Evolutionary conservation across 2,113 vertebrate genomes (phyloP), one percentile per base, ranked within the genome.

Genomic region (Trichomycterus rosablanca): DNA sequence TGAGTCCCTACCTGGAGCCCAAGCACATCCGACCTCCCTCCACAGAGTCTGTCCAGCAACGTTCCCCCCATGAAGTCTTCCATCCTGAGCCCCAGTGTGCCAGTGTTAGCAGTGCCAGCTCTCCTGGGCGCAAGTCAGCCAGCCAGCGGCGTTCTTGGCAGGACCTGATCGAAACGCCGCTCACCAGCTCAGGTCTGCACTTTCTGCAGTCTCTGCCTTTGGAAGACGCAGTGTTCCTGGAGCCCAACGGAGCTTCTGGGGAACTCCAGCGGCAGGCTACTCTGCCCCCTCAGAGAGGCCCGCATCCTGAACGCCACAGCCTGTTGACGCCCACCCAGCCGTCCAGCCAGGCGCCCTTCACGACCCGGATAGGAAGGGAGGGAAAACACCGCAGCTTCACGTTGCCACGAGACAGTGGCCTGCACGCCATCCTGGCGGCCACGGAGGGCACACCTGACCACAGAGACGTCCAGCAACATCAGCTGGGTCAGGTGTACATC

Each of bases 371-470:
- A 69, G 86, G 74, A 55, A 87, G 83, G 0, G 87, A 86, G 14
- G 95, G 83, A 6, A 88, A 98, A 73, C 94, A 91, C 56, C 91
- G 96, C 60, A 98, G 95, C 77, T 98, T 97, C 74, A 97, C 96
- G 3, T 87, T 97, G 68, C 96, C 95, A 53, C 88, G 94, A 55
- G 96, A 97, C 62, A 93, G 94, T 1, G 94, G 93, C 18, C 95
- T 97, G 58, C 93, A 97, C 60, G 93, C 93, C 66, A 93, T 93
- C 76, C 87, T 94, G 72, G 87, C 88, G 2, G 88, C 93, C 20
- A 84, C 88, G 0, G 78, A 91, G 1, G 84, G 85, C 22, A 74
- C 83, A 1, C 70, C 90, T 0, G 92, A 92, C 55, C 89, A 81
- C 53, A 86, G 83, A 0, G 90, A 96, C 70, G 75, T 74, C 0